Conservation (phyloP, 2,888 invertebrate species). For the Mamestra brassicae region DNA sequence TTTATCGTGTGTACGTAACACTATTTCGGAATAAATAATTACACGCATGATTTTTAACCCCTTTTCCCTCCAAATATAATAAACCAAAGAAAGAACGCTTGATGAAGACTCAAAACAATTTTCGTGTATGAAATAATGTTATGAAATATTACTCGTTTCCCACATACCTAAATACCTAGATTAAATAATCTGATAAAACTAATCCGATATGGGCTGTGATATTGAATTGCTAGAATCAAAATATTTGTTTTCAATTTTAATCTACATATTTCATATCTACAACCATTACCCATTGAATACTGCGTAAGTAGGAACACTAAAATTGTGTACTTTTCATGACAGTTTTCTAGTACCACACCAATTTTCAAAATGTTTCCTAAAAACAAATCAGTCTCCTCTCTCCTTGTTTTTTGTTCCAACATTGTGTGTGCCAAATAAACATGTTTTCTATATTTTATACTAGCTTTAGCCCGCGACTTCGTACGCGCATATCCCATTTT, state of each 20-base stretch:
- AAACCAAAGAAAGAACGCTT: background rate
- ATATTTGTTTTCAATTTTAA: conserved; percentile 26
- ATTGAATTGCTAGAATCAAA: conserved; percentile 35
- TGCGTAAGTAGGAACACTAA: background rate
- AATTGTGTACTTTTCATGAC: background rate
- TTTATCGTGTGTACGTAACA: conserved; percentile 23
- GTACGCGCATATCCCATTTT: no score
- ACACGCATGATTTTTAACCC: background rate
- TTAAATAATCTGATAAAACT: conserved; percentile 17
- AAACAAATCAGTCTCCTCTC: no score
- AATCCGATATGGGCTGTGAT: conserved; percentile 21
- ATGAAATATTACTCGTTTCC: conserved; percentile 22
- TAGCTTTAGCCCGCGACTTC: no score
- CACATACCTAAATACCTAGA: background rate
- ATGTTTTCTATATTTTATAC: no score
- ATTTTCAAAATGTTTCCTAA: no score
- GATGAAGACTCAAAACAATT: background rate
- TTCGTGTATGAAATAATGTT: conserved; percentile 8
- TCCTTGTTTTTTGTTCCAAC: no score
- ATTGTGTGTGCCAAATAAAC: no score
- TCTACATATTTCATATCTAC: background rate
- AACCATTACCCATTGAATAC: background rate
- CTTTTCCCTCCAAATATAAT: background rate
- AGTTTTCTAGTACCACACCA: background rate
- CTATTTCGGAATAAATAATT: conserved; percentile 12